Percentiles rank a stretch among this genome's conserved stretches.
These are phyloP conservation scores for Elanoides forficatus DNA, from an alignment of 2,113 vertebrate species.

Conservation along the genomic window DNA sequence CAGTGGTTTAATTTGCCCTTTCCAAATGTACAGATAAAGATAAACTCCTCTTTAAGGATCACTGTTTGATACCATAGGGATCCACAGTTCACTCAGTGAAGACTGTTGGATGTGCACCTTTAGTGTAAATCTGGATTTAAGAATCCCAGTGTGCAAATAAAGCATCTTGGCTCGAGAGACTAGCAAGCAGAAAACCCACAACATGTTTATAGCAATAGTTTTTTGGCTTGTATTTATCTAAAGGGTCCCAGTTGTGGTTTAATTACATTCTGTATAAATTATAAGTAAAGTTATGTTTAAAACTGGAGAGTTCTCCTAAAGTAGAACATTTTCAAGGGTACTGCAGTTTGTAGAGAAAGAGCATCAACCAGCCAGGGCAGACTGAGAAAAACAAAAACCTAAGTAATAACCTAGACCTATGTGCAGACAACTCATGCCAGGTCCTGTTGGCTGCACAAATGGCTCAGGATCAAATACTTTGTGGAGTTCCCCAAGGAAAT, in stretches of 20 bases:
- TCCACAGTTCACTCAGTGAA: neutral
- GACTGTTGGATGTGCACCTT: neutral
- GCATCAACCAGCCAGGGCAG: neutral
- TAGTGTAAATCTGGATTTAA: neutral
- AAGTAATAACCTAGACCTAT: neutral
- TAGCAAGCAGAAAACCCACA: neutral
- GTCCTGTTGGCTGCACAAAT: neutral
- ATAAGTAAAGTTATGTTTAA: neutral
- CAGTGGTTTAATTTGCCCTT: neutral
- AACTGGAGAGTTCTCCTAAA: neutral
- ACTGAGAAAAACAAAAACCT: neutral
- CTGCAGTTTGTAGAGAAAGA: neutral
- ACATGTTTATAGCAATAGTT: neutral
- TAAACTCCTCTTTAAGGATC: neutral
- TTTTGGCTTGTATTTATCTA: neutral
- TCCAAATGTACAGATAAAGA: neutral
- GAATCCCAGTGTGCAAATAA: neutral
- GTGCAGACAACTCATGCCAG: neutral
- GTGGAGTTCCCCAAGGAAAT: neutral
- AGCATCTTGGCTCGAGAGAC: neutral
- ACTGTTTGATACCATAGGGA: neutral
- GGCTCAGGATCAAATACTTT: neutral
- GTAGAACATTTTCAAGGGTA: neutral
- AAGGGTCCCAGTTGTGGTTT: neutral
- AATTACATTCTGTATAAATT: conserved; percentile 27